Evolutionary conservation across 1,140 invertebrate genomes (phyloP), one percentile per base, ranked within the genome.

Genomic region (Pentalonia nigronervosa): DNA sequence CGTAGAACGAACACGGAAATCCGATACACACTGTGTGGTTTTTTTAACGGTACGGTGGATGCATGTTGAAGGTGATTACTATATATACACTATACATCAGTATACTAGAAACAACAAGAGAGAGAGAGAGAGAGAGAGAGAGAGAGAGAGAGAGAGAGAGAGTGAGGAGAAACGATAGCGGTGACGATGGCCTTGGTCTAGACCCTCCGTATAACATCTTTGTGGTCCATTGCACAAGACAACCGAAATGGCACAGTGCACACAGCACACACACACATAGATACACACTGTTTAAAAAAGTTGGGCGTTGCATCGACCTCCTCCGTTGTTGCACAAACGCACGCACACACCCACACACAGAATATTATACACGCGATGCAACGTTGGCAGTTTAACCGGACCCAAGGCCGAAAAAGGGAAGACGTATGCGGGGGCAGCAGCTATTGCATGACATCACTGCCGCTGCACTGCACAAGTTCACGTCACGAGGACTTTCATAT

Each of bases 171-270:
- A 34, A 36, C 23, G 50, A 56, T 0, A 56, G 34, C 34, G 30
- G 7, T 89, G 20, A 30, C 60, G n/a, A 8, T 67, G 90, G 60
- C 90, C 90, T 91, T 91, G 56, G 90, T 76, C 90, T 67, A 91
- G 90, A 91, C 90, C 90, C 90, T 81, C 48, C 2, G 20, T 90
- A 41, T 41, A 45, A 81, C 67, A 89, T 89, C 56, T 81, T n/a
- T 47, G 17, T 34, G 90, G 90, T 91, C 90, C 90, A 91, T 91
- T 91, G 90, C 90, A 91, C 90, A 76, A 76, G 60, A 76, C 60
- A 76, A 91, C 50, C 34, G 34, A 89, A 89, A 89, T 89, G 50
- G 88, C 88, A 89, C 88, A 36, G n/a, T 53, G 21, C 50, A 89
- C 50, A 89, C 87, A 89, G 50, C 41, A 25, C 21, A 50, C n/a